Base-by-base conservation (phyloP, 2,888 invertebrate species). In the Dolomedes plantarius region DNA sequence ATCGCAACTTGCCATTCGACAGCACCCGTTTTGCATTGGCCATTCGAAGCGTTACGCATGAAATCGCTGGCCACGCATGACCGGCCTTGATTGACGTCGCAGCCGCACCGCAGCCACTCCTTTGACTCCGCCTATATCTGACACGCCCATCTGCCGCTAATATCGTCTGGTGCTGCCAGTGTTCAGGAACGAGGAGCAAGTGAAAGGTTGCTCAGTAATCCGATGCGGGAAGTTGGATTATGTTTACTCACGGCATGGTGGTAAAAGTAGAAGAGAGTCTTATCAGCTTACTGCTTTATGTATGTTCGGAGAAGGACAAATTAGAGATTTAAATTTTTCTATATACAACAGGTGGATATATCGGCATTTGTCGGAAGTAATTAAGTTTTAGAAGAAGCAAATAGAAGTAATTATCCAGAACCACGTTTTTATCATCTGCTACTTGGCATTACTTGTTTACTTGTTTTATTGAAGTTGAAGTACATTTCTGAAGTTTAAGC, bases 11-110 rank as follows among this genome's bases (percentile, higher is more conserved):
- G 56, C 56, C 56, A 56, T 56, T 56, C 67, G 31, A 67, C 36
- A 31, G 31, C 67, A 67, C 36, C 67, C 67, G 36, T 67, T 32
- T 67, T 67, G 36, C 67, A 67, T 67, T 67, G 67, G 67, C 36
- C 36, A 56, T 56, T 23, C 23, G 56, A 56, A 19, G 56, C 56
- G 56, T 56, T 56, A 56, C 56, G 67, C 67, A 67, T 67, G 31
- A 72, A 71, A 71, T 65, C 62, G 19, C 62, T 9, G 50, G 67
- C 36, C 71, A 83, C 76, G 82, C 76, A 83, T 76, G 82, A 28
- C 50, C 65, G 64, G 32, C 39, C n/a, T 23, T 50, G 83, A 85
- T 85, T 85, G 83, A 85, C 83, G 83, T 85, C 83, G 83, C 83
- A 85, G 73, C 13, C 19, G 36, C 29, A 16, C 23, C n/a, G 23